Evolutionary conservation across 2,113 vertebrate genomes (phyloP).

Genomic region (Pteronura brasiliensis): DNA sequence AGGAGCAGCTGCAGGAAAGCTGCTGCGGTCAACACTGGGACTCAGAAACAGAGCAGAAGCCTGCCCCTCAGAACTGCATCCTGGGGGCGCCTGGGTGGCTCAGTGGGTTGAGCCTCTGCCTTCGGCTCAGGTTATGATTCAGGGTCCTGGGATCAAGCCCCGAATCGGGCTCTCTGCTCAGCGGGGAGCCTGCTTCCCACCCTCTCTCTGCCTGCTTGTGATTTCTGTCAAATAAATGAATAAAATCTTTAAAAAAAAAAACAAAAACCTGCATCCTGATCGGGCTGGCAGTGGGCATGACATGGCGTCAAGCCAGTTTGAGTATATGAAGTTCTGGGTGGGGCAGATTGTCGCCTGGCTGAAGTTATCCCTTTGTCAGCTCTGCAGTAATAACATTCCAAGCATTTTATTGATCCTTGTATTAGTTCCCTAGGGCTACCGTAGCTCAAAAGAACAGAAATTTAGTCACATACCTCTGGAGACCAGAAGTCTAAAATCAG

Average conservation of each 20-base stretch:
- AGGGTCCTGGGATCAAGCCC: too few species aligned
- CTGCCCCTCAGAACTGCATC: not conserved
- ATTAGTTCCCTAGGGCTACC: not conserved
- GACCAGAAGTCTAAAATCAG: not conserved
- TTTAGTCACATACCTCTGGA: not conserved
- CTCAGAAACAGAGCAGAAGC: not conserved
- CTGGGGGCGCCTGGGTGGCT: not conserved
- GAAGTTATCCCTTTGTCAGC: not conserved
- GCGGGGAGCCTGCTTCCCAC: too few species aligned
- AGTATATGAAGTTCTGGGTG: not conserved
- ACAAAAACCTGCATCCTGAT: not conserved
- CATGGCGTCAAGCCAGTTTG: not conserved
- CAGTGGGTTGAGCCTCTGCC: too few species aligned
- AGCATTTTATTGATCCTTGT: not conserved
- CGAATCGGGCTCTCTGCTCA: too few species aligned
- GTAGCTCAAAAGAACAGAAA: not conserved
- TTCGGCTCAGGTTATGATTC: too few species aligned
- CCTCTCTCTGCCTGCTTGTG: too few species aligned
- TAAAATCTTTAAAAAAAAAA: too few species aligned
- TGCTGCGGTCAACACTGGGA: not conserved
- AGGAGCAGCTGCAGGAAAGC: not conserved
- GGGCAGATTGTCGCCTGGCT: not conserved
- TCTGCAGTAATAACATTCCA: not conserved
- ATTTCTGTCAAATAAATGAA: too few species aligned
- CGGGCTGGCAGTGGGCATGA: not conserved